Base-by-base conservation (phyloP, 2,888 invertebrate species). In the Monoplex corrugatus region DNA sequence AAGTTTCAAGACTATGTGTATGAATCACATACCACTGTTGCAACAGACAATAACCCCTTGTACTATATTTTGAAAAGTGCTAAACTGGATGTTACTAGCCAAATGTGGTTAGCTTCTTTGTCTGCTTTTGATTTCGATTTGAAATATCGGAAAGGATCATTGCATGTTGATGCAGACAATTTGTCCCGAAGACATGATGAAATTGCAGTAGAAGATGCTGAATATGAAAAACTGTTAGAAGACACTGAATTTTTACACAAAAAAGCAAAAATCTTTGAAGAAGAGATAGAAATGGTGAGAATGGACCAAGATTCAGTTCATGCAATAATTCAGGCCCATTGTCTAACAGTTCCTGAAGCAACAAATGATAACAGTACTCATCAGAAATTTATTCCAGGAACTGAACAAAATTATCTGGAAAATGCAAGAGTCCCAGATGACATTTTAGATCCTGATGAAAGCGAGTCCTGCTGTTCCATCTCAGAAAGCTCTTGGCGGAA, bases 1-100 rank as follows among this genome's bases (percentile, higher is more conserved):
- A 92, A 90, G 63, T 75, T 50, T 32, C 35, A 75, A n/a, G 68
- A 89, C n/a, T 86, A 86, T 44, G 43, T 89, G 8, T 86, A 16
- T 23, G 78, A 78, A 0, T 63, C 43, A 44, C 19, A 43, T n/a
- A 35, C 78, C 10, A 43, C 35, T 16, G 87, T 87, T 8, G 32
- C 13, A 32, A 87, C 75, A 6, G 87, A 87, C 43, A 86, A 86
- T 44, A 86, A 86, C 44, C 86, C 72, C 2, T 38, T 86, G 72
- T 45, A 23, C 28, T 86, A 86, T 68, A 72, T 86, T 19, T 43
- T 86, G 40, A 86, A 2, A 23, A 68, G 28, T 2, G 86, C 86
- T 16, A 86, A 72, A 28, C 43, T 86, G 68, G 72, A 86, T 72
- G 86, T 38, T 16, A 86, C 43, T 28, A 63, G 78, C 32, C 87